These are phyloP conservation scores for Dolichoris vasculosae DNA, from an alignment of 1,140 invertebrate species.

Conservation along the genomic window DNA sequence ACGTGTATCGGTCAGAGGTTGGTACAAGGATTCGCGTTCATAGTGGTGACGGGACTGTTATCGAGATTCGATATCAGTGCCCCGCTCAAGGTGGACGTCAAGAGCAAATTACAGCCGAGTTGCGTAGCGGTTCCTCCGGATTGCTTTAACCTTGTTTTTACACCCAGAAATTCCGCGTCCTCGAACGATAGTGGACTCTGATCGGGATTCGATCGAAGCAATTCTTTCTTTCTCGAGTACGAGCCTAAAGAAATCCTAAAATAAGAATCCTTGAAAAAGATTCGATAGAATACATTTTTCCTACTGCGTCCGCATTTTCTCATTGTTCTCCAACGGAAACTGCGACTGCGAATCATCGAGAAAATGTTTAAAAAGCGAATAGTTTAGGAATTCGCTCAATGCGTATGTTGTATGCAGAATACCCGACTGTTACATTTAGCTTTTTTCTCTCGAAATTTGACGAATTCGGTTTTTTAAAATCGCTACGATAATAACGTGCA, in stretches of 20 bases:
- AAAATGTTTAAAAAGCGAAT: background rate
- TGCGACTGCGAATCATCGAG: background rate
- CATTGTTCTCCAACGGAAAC: background rate
- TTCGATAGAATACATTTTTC: background rate
- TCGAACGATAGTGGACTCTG: background rate
- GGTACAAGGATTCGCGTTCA: constrained; percentile 83
- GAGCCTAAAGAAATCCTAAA: background rate
- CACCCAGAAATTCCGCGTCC: background rate
- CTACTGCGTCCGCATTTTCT: background rate
- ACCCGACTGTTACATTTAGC: constrained; percentile 7
- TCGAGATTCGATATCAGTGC: constrained; percentile 81
- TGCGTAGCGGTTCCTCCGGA: constrained; percentile 83
- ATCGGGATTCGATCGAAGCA: background rate
- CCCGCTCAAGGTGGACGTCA: constrained; percentile 74
- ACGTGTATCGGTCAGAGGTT: constrained; percentile 91
- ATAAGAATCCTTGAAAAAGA: background rate
- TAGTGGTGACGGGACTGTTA: constrained; percentile 83
- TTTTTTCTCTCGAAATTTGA: constrained; percentile 13
- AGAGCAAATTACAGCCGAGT: constrained; percentile 74
- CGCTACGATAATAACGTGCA: background rate
- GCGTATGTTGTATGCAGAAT: background rate
- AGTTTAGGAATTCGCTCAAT: background rate
- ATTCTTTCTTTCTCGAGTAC: background rate
- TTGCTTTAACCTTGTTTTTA: constrained; percentile 77
- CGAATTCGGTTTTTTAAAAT: background rate